Conservation (phyloP, 1,140 invertebrate genomes). For the Achroia grisella region DNA sequence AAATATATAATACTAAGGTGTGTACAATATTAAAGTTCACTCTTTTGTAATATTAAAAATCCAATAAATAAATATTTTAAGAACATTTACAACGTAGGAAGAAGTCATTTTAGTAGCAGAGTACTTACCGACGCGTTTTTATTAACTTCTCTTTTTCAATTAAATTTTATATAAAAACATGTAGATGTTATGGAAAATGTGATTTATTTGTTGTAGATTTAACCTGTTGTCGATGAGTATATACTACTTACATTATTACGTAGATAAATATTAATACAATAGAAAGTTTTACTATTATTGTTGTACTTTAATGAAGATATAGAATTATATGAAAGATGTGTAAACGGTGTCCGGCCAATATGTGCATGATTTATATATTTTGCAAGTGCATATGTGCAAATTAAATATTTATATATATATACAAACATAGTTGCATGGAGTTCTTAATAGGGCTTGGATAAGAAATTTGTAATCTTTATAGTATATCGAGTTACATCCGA, state of each 20-base stretch:
- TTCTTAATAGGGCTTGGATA: slow-evolving; percentile 25
- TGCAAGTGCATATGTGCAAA: slow-evolving; percentile 48
- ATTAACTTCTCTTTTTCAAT: slow-evolving; percentile 39
- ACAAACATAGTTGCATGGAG: slow-evolving; percentile 33
- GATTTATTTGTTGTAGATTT: slow-evolving; percentile 67
- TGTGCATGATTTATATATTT: slow-evolving; percentile 48
- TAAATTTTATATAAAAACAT: slow-evolving; percentile 24
- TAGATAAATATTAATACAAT: slow-evolving; percentile 63
- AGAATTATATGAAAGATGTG: slow-evolving; percentile 48
- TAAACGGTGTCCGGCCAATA: slow-evolving; percentile 61
- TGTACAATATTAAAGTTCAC: slow-evolving; percentile 64
- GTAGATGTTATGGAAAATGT: slow-evolving; percentile 60
- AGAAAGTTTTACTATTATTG: slow-evolving; percentile 63
- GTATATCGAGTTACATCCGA: slow-evolving; percentile 28
- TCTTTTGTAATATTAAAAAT: slow-evolving; percentile 38
- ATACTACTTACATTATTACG: slow-evolving; percentile 58
- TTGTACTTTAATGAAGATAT: slow-evolving; percentile 61
- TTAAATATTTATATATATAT: slow-evolving; percentile 33
- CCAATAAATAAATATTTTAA: slow-evolving; percentile 64
- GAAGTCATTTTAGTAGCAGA: slow-evolving; percentile 44
- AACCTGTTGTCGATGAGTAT: slow-evolving; percentile 56
- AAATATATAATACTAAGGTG: slow-evolving; percentile 50
- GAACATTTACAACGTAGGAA: slow-evolving; percentile 57
- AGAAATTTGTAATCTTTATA: slow-evolving; percentile 20
- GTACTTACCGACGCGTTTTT: slow-evolving; percentile 53